phyloP scores from a whole-genome alignment of 2,113 vertebrate genomes.

The Centrocercus urophasianus region DNA sequence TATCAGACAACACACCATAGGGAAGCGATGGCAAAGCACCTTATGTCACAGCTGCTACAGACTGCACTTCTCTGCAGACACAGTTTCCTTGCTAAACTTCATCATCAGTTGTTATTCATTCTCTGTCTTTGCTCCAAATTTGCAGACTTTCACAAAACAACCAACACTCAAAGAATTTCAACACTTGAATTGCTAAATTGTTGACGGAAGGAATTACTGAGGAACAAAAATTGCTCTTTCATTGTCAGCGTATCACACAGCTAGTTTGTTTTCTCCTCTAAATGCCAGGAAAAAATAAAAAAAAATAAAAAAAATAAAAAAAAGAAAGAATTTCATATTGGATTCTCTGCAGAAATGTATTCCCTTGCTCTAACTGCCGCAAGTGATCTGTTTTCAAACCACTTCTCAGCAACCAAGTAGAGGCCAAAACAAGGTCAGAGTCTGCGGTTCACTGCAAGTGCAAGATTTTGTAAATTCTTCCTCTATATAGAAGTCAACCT shows the following conservation, averaged over 20 bases:
- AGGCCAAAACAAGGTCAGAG: conserved; percentile 25
- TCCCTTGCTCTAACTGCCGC: neutral
- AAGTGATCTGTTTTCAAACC: conserved; percentile 45
- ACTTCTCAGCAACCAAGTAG: conserved; percentile 15
- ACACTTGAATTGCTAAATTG: neutral
- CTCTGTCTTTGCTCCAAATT: neutral
- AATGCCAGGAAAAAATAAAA: neutral
- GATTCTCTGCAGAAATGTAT: neutral
- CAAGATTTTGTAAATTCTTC: neutral
- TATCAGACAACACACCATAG: neutral
- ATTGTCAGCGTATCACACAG: neutral
- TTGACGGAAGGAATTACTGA: neutral
- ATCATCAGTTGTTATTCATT: neutral
- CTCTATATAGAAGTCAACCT: neutral
- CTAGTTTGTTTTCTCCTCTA: neutral
- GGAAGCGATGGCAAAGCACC: neutral
- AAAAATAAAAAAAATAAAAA: neutral
- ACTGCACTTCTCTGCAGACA: accelerated
- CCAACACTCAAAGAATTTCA: neutral
- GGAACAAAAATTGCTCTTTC: neutral
- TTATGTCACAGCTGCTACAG: neutral
- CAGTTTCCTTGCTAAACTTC: neutral
- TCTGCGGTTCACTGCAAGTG: neutral
- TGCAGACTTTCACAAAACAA: neutral
- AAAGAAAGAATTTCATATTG: neutral